Base-by-base conservation (phyloP, 2,888 invertebrate species). In the Incurvaria masculella region DNA sequence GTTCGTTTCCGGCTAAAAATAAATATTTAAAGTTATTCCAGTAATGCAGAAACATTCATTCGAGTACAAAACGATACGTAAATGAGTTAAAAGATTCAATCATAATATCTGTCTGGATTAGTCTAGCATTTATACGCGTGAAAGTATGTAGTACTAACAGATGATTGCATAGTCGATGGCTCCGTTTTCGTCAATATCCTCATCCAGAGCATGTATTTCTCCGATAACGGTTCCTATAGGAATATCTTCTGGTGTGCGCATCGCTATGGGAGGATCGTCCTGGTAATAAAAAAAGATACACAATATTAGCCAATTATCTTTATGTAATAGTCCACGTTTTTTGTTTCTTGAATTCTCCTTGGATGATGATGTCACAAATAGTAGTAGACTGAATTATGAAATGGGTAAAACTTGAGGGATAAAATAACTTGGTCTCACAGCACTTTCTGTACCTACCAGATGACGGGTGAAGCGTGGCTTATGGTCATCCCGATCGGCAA, bases 401-500 rank as follows among this genome's bases (percentile, higher is more conserved):
- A n/a, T n/a, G n/a, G n/a, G n/a, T n/a, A n/a, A n/a, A n/a, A n/a
- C n/a, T n/a, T n/a, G n/a, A n/a, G n/a, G n/a, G n/a, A n/a, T n/a
- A n/a, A n/a, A n/a, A n/a, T n/a, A n/a, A n/a, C n/a, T n/a, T n/a
- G n/a, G n/a, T n/a, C n/a, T n/a, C n/a, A n/a, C n/a, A n/a, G n/a
- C n/a, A n/a, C n/a, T n/a, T n/a, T n/a, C n/a, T n/a, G 60, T 55
- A 62, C 80, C 79, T 64, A 89, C 89, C 57, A 85, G 67, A 52
- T 80, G 84, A 51, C 90, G 71, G 8, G 73, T 76, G 56, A 92
- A 91, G 50, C 83, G 80, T 0, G 91, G 91, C 53, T 84, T 83
- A 59, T 91, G 89, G 60, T 92, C 91, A 59, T 92, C 91, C 11
- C 89, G 83, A 57, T 92, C 91, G 2, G 83, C 75, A 0, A 91